These are phyloP conservation scores for Phortica variegata DNA, from an alignment of 1,140 invertebrate genomes.

Conservation along the genomic window DNA sequence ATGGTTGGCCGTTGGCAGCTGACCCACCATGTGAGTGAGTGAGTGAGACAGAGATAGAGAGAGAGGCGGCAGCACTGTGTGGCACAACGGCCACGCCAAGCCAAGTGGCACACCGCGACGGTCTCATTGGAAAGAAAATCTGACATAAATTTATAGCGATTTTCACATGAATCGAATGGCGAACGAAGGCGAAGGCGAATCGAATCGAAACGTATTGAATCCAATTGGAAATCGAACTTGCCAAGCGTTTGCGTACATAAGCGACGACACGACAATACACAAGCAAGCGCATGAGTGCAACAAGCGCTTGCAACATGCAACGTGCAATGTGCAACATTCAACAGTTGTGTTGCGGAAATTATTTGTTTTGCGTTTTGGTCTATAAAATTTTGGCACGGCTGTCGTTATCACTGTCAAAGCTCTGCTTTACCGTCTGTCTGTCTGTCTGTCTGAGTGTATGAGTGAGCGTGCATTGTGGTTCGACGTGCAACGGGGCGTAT, in stretches of 20 bases:
- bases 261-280: not conserved
- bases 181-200: constrained; percentile 17
- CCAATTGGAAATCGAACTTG: too few relatives aligned
- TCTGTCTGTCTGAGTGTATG: too few relatives aligned
- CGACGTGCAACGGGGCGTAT: constrained; percentile 42
- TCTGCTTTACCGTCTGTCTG: constrained; percentile 25
- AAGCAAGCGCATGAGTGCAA: not conserved
- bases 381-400: constrained; percentile 26
- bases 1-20: not conserved
- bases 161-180: constrained; percentile 47
- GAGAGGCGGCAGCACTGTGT: too few relatives aligned
- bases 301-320: not conserved
- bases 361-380: constrained; percentile 17
- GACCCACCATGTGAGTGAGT: not conserved
- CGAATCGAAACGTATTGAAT: too few relatives aligned
- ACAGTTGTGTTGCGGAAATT: constrained; percentile 13
- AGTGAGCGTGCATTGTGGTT: too few relatives aligned
- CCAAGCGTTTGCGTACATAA: constrained; percentile 38
- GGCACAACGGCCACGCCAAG: too few relatives aligned
- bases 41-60: not conserved
- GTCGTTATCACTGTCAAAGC: not conserved
- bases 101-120: constrained; percentile 4
- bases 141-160: constrained; percentile 44
- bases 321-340: not conserved
- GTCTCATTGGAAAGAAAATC: constrained; percentile 10